These are phyloP conservation scores for Orchesella flavescens DNA, from an alignment of 2,888 invertebrate species.

Conservation along the genomic window DNA sequence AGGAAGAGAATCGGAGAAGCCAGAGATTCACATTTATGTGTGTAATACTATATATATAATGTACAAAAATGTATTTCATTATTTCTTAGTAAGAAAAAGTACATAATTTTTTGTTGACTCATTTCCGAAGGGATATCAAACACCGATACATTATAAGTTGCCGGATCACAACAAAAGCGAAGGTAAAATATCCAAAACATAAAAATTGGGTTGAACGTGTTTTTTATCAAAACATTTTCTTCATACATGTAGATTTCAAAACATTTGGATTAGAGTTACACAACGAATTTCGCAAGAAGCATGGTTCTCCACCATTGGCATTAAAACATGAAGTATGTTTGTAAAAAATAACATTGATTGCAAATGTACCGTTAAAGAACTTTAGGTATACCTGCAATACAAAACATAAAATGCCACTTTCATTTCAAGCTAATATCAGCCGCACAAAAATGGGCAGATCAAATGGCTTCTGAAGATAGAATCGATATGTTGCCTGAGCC, in stretches of 20 bases:
- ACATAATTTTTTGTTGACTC: neutral
- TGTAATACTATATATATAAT: neutral
- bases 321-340: constrained; percentile 48
- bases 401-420: neutral
- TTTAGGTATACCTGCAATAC: too few relatives aligned
- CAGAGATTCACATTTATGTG: constrained; percentile 54
- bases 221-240: neutral
- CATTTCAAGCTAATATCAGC: constrained; percentile 22
- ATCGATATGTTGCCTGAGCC: constrained; percentile 52
- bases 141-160: constrained; percentile 24
- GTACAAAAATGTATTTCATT: neutral
- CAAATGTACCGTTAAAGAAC: too few relatives aligned
- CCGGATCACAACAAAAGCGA: neutral
- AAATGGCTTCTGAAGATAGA: neutral
- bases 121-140: constrained; percentile 38
- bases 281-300: constrained; percentile 51
- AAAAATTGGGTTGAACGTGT: too few relatives aligned
- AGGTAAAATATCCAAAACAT: neutral
- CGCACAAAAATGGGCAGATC: constrained; percentile 60
- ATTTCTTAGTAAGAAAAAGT: too few relatives aligned
- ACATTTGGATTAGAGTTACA: constrained; percentile 49
- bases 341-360: too few relatives aligned
- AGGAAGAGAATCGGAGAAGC: constrained; percentile 20
- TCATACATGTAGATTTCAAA: constrained; percentile 29
- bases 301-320: constrained; percentile 52